A percentile compares a stretch with the other conserved stretches of the same genome.
Evolutionary conservation across 35 echinoderm and acorn worm species (phyloP).

Genomic region (Ophiothrix spiculata): DNA sequence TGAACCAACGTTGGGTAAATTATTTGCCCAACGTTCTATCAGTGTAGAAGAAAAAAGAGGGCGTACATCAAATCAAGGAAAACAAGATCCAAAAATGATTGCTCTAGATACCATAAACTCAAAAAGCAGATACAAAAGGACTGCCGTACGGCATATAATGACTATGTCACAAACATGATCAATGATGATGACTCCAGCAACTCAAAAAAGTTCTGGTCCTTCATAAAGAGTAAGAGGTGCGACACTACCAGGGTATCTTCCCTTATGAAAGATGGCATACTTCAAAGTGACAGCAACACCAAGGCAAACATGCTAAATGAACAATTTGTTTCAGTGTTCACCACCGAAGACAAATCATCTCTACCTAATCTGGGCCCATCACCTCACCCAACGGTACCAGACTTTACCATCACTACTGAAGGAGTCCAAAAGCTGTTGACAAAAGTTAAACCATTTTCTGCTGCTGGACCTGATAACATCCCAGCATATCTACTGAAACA

Average conservation of each 20-base stretch:
- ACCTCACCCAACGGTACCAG: constrained; percentile 2
- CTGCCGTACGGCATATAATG: neutral
- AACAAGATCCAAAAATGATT: neutral
- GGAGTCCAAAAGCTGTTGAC: neutral
- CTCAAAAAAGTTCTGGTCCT: constrained; percentile 20
- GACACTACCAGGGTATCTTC: constrained; percentile 15
- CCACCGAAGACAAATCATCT: neutral
- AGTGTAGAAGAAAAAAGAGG: no score
- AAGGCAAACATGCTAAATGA: constrained; percentile 24
- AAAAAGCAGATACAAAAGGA: neutral
- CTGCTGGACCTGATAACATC: neutral
- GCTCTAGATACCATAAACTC: neutral
- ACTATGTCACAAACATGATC: neutral
- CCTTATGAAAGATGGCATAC: constrained; percentile 14
- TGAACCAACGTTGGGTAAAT: no score
- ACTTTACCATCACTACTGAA: neutral
- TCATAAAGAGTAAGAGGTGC: neutral
- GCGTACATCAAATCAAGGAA: constrained; percentile 4
- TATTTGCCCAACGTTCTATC: no score
- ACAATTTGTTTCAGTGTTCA: constrained; percentile 12
- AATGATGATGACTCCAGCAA: no score
- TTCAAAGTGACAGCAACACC: constrained; percentile 8
- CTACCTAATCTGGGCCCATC: neutral
- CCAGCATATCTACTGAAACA: neutral
- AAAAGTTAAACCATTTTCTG: neutral